These are phyloP conservation scores for human DNA, from an alignment of 2,113 vertebrate species.

Conservation along the genomic window GRCh38 chr3:83766501-83767000, in stretches of 20 bases:
- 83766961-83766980: neutral
- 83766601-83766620: neutral
- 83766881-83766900: neutral
- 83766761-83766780: neutral
- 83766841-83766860: neutral
- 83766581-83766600: neutral
- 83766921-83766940: neutral
- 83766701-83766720: neutral
- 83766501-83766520: neutral
- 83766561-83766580: neutral
- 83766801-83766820: neutral
- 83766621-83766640: neutral
- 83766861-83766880: neutral
- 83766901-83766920: neutral
- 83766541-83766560: neutral
- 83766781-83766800: neutral
- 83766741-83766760: neutral
- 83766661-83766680: neutral
- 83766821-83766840: neutral
- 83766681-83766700: neutral
- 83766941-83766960: neutral
- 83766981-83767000: neutral
- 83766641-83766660: neutral
- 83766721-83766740: neutral
- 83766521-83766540: neutral